Conservation (phyloP, 2,113 vertebrate species). For the Scomber japonicus region DNA sequence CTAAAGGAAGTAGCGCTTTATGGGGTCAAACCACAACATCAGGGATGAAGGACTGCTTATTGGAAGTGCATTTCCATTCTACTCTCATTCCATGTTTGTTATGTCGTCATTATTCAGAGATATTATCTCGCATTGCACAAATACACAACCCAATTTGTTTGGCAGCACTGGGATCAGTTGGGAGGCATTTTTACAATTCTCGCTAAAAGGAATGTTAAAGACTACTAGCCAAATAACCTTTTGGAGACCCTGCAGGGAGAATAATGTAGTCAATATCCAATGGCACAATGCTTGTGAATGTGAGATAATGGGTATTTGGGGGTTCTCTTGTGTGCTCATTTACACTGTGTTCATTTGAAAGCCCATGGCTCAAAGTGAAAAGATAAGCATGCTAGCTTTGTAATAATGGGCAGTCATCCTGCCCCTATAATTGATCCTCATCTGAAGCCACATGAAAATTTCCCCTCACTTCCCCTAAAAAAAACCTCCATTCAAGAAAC, state of each 20-base stretch:
- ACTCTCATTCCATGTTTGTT: slow-evolving; percentile 33
- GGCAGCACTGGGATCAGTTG: slow-evolving; percentile 44
- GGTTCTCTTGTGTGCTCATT: slow-evolving; percentile 59
- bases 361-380: slow-evolving; percentile 49
- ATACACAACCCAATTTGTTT: slow-evolving; percentile 60
- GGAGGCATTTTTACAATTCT: slow-evolving; percentile 38
- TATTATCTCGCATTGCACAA: slow-evolving; percentile 53
- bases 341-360: slow-evolving; percentile 63
- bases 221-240: slow-evolving; percentile 70
- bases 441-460: slow-evolving; percentile 67
- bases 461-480: background rate
- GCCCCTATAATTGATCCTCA: slow-evolving; percentile 65
- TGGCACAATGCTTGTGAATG: slow-evolving; percentile 65
- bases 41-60: slow-evolving; percentile 22
- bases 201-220: slow-evolving; percentile 48
- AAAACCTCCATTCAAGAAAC: slow-evolving; percentile 7
- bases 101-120: slow-evolving; percentile 50
- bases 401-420: slow-evolving; percentile 58
- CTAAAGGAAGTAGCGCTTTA: slow-evolving; percentile 23
- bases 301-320: slow-evolving; percentile 73
- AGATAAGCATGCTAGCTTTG: slow-evolving; percentile 62
- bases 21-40: slow-evolving; percentile 54
- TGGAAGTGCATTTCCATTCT: slow-evolving; percentile 41
- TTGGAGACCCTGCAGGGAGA: slow-evolving; percentile 65
- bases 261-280: slow-evolving; percentile 71